phyloP scores from a whole-genome alignment of 2,888 invertebrate genomes.

The Limnephilus auricula region DNA sequence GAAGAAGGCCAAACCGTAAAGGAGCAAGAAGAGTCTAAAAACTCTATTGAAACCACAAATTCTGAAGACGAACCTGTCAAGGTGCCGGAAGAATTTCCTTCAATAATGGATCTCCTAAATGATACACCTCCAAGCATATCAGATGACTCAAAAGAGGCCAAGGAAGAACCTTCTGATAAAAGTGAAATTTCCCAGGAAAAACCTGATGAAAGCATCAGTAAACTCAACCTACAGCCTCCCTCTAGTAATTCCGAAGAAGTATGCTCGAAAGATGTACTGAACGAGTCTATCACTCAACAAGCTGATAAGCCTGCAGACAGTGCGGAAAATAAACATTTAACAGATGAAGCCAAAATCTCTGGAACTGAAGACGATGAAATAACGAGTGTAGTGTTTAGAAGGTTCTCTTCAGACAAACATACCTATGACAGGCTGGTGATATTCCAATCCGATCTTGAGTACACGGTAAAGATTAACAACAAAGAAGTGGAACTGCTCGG shows the following conservation, averaged over 20 bases:
- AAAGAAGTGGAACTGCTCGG: constrained; percentile 75
- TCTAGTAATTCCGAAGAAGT: constrained; percentile 9
- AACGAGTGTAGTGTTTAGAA: constrained; percentile 63
- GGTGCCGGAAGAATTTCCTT: constrained; percentile 72
- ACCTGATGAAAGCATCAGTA: neutral
- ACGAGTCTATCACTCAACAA: neutral
- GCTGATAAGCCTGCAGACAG: neutral
- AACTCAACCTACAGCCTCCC: neutral
- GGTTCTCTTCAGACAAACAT: constrained; percentile 58
- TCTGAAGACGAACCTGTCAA: constrained; percentile 30
- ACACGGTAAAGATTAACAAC: constrained; percentile 73
- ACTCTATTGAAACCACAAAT: constrained; percentile 8
- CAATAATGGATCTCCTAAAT: constrained; percentile 77
- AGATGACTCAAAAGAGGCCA: constrained; percentile 64
- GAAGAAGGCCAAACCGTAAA: neutral
- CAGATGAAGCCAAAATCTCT: constrained; percentile 22
- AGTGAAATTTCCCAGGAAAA: constrained; percentile 70
- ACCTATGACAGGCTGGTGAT: constrained; percentile 70
- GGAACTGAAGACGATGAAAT: constrained; percentile 35
- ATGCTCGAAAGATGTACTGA: neutral
- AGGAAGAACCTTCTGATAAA: constrained; percentile 68
- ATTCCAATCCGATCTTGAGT: constrained; percentile 75
- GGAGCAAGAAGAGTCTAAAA: constrained; percentile 6
- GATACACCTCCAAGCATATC: constrained; percentile 68
- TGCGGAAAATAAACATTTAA: neutral